Conservation (phyloP, 2,797 vertebrate species). For the Heterohyrax brucei region DNA sequence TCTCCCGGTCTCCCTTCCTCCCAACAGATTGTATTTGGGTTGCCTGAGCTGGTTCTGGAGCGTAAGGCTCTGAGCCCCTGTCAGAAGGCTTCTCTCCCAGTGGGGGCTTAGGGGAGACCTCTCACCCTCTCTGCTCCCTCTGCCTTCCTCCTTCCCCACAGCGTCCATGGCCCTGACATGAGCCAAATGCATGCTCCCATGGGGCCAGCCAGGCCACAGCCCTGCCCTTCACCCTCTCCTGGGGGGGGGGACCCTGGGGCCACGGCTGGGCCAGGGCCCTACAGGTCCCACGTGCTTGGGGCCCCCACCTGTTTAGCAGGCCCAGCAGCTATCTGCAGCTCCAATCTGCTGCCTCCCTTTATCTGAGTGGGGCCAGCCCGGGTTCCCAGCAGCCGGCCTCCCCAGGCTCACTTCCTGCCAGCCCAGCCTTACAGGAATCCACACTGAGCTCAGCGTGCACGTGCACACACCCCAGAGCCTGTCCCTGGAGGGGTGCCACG, state of each 20-base stretch:
- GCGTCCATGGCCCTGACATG: background rate
- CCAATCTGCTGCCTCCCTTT: constrained; percentile 76
- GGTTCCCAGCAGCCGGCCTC: constrained; percentile 85
- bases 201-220: no score
- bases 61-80: no score
- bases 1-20: background rate
- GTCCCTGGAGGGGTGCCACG: constrained; percentile 21
- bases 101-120: background rate
- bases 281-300: constrained; percentile 7
- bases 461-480: constrained; percentile 8
- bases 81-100: no score
- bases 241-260: background rate
- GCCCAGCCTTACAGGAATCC: constrained; percentile 66
- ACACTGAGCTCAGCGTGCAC: background rate
- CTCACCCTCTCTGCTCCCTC: no score
- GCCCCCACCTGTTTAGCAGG: constrained; percentile 50
- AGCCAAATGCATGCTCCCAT: background rate
- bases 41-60: no score
- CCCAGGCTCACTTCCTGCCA: constrained; percentile 74
- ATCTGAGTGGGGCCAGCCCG: constrained; percentile 62
- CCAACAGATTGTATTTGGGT: background rate
- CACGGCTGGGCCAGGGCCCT: background rate
- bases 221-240: background rate
- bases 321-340: constrained; percentile 60
- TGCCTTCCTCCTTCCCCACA: background rate